A percentile compares a stretch with the other conserved stretches of the same genome.
phyloP scores from a whole-genome alignment of 2,797 vertebrate genomes.

The Tinamus major region DNA sequence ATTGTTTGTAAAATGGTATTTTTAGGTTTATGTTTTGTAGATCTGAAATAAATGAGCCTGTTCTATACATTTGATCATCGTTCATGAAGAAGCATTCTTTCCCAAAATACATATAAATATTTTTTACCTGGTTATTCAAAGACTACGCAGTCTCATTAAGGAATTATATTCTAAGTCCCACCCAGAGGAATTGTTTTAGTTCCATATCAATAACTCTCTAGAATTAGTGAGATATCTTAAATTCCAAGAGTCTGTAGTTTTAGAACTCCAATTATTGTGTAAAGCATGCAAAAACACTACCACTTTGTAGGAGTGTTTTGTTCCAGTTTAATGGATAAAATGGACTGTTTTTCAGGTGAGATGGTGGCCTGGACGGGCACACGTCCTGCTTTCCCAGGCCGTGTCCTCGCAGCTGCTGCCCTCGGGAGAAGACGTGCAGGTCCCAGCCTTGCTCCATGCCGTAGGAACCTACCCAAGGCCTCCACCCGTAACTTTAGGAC shows the following conservation, averaged over 20 bases:
- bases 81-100: constrained; percentile 8
- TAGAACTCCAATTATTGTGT: neutral
- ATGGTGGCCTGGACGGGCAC: neutral
- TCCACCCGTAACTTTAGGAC: neutral
- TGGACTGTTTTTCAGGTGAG: neutral
- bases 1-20: constrained; percentile 37
- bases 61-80: constrained; percentile 2
- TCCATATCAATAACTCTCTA: neutral
- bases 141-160: neutral
- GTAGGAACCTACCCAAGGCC: rapidly evolving
- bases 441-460: rapidly evolving
- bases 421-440: neutral
- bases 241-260: neutral
- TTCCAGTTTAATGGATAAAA: neutral
- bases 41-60: constrained; percentile 55
- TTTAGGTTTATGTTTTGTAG: constrained; percentile 40
- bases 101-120: neutral
- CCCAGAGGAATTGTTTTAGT: constrained; percentile 1
- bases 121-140: neutral
- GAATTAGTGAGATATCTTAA: neutral
- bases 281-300: neutral
- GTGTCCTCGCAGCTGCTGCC: neutral
- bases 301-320: neutral
- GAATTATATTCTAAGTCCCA: neutral
- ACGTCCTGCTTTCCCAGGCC: rapidly evolving